Percentiles rank a stretch among this genome's conserved stretches.
phyloP scores from a whole-genome alignment of 2,888 invertebrate species.

The Tanytarsus gracilentus region DNA sequence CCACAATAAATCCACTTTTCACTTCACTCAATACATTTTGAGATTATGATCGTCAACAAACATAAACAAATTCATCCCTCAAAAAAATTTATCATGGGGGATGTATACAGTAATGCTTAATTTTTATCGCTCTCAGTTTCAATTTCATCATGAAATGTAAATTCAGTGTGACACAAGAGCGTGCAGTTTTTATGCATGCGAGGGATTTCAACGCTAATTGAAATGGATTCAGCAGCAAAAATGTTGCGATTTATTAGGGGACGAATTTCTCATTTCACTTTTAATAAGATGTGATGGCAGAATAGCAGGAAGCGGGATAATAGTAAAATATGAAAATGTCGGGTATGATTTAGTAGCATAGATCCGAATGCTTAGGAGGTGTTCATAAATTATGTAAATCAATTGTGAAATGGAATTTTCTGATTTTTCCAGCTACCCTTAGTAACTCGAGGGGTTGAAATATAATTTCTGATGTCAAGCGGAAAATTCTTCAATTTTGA shows the following conservation, averaged over 20 bases:
- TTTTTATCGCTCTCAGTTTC: neutral
- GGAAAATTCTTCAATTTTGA: neutral
- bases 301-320: neutral
- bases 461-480: neutral
- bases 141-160: neutral
- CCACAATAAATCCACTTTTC: no score
- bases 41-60: no score
- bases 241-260: neutral
- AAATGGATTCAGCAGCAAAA: conserved; percentile 19
- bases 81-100: neutral
- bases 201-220: neutral
- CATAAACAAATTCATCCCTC: neutral
- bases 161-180: no score
- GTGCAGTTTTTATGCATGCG: conserved; percentile 1
- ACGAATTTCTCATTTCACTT: neutral
- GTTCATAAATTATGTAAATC: conserved; percentile 10
- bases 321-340: neutral
- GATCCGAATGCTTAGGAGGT: neutral
- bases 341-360: neutral
- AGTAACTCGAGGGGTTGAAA: no score
- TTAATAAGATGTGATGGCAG: neutral
- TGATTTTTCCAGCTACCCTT: no score
- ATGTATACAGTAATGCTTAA: neutral
- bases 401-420: no score
- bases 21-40: no score